These are phyloP conservation scores for Platycheirus rosarum DNA, from an alignment of 2,888 invertebrate species.

Conservation along the genomic window DNA sequence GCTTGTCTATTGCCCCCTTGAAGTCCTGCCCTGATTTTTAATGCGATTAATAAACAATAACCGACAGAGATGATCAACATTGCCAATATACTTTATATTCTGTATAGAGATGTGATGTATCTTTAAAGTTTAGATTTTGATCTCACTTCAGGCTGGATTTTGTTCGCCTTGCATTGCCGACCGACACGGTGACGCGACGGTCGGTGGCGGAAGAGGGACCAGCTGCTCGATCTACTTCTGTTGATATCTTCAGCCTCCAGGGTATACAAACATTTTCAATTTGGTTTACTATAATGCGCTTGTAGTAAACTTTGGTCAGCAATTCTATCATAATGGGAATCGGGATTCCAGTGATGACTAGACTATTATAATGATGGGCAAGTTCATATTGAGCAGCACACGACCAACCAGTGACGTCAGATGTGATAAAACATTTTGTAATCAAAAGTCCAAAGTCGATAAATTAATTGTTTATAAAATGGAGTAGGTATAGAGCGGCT, in stretches of 20 bases:
- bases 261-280: conserved; percentile 56
- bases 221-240: conserved; percentile 58
- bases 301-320: conserved; percentile 60
- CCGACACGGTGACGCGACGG: too few species aligned
- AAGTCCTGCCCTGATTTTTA: conserved; percentile 8
- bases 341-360: conserved; percentile 18
- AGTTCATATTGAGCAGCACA: conserved; percentile 46
- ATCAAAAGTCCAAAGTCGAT: conserved; percentile 14
- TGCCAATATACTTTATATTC: conserved; percentile 18
- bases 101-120: conserved; percentile 16
- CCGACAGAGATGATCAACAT: conserved; percentile 47
- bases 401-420: conserved; percentile 65
- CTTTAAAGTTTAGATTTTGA: conserved; percentile 50
- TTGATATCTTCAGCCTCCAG: conserved; percentile 48
- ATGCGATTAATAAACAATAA: conserved; percentile 62
- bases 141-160: conserved; percentile 16
- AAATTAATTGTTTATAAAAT: conserved; percentile 66
- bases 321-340: conserved; percentile 46
- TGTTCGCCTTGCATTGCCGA: background rate
- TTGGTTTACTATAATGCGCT: conserved; percentile 66
- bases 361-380: conserved; percentile 49
- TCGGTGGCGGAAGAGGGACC: too few species aligned
- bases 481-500: conserved; percentile 10
- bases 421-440: conserved; percentile 50
- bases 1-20: conserved; percentile 7